Percentiles rank a stretch among this genome's conserved stretches.
These are phyloP conservation scores for Corythaixoides concolor DNA, from an alignment of 2,113 vertebrate genomes.

Conservation along the genomic window DNA sequence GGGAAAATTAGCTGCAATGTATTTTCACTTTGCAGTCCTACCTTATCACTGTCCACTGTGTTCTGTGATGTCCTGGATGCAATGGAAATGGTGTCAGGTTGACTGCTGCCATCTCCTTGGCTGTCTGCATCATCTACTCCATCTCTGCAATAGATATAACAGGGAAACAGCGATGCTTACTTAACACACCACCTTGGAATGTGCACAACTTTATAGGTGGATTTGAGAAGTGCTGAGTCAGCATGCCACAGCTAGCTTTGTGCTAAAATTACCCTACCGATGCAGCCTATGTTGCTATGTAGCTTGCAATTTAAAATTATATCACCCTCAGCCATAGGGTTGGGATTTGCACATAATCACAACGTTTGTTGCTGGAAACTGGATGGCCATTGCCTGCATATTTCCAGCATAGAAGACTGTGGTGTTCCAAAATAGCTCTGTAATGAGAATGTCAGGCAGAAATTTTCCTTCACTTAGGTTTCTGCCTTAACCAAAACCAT, in stretches of 20 bases:
- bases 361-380: background rate
- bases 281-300: background rate
- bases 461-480: background rate
- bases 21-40: constrained; percentile 73
- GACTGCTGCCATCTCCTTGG: constrained; percentile 96
- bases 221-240: background rate
- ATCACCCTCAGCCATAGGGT: background rate
- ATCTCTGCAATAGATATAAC: constrained; percentile 79
- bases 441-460: background rate
- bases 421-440: background rate
- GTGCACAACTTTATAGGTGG: constrained; percentile 3
- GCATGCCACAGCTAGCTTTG: background rate
- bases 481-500: constrained; percentile 9
- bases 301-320: constrained; percentile 23
- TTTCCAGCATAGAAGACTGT: background rate
- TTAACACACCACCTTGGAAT: background rate
- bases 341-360: constrained; percentile 43
- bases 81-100: constrained; percentile 97
- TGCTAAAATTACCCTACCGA: constrained; percentile 10
- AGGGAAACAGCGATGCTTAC: background rate
- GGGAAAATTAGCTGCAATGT: background rate
- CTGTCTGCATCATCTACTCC: constrained; percentile 92
- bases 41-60: constrained; percentile 98
- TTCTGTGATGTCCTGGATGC: constrained; percentile 97
- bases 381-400: background rate